Conservation (phyloP, 2,113 vertebrate species). For the Chunga burmeisteri region DNA sequence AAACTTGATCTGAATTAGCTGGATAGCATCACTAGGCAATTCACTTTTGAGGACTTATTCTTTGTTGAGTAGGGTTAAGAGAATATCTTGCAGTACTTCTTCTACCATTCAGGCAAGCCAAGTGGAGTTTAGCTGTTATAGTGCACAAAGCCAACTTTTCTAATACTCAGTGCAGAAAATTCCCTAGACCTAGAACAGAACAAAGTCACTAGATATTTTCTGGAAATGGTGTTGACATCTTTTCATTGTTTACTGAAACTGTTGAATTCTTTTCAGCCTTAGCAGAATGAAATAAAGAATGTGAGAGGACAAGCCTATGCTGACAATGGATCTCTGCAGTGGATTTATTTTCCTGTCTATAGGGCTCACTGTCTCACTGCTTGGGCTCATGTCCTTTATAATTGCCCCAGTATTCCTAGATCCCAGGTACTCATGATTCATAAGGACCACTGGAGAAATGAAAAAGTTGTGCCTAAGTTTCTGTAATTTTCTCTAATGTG, state of each 20-base stretch:
- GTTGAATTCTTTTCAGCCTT: background rate
- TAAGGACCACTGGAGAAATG: background rate
- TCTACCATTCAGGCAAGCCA: background rate
- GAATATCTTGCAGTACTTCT: background rate
- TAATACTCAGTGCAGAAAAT: background rate
- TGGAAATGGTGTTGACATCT: background rate
- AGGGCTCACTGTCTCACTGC: background rate
- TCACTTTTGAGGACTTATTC: background rate
- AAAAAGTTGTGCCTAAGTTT: background rate
- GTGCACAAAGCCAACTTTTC: background rate
- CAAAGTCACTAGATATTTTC: background rate
- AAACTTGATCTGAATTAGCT: background rate
- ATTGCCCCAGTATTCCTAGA: background rate
- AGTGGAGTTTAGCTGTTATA: background rate
- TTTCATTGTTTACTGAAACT: background rate
- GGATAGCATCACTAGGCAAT: background rate
- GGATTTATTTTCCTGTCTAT: background rate
- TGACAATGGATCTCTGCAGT: background rate
- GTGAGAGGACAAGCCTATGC: background rate
- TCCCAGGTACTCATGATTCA: background rate
- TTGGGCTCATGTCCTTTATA: background rate
- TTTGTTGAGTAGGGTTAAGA: background rate
- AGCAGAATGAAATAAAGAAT: background rate
- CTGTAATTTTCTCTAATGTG: background rate
- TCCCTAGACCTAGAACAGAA: background rate